These are phyloP conservation scores for Cantharis rustica DNA, from an alignment of 2,888 invertebrate genomes.

Conservation along the genomic window DNA sequence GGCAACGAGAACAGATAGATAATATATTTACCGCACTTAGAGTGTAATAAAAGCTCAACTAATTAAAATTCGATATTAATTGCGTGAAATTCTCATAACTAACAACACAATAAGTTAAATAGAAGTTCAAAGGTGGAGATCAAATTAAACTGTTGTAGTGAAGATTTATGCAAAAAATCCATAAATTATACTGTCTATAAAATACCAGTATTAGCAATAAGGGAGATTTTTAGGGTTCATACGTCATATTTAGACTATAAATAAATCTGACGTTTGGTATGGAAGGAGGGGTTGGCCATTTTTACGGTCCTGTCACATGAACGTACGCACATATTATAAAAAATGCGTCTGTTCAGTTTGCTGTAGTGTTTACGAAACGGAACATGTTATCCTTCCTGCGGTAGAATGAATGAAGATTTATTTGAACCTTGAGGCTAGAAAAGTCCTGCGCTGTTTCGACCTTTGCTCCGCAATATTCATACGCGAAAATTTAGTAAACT, in stretches of 20 bases:
- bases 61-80: background rate
- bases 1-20: background rate
- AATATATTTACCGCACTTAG: background rate
- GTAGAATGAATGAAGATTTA: constrained; percentile 29
- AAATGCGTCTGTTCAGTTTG: constrained; percentile 17
- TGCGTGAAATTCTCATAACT: background rate
- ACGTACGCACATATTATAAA: constrained; percentile 12
- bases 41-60: background rate
- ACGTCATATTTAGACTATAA: constrained; percentile 3
- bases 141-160: background rate
- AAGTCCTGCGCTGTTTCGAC: constrained; percentile 24
- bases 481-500: constrained; percentile 23
- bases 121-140: background rate
- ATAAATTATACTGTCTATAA: background rate
- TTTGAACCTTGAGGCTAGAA: constrained; percentile 25
- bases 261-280: constrained; percentile 2
- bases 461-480: constrained; percentile 27
- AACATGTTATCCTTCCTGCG: constrained; percentile 27
- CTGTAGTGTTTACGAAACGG: constrained; percentile 16
- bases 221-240: constrained; percentile 2
- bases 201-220: constrained; percentile 3
- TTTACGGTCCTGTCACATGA: constrained; percentile 3
- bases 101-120: background rate
- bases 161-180: background rate
- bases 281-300: background rate